Evolutionary conservation across 1,140 invertebrate genomes (phyloP).

Genomic region (Sipha flava): DNA sequence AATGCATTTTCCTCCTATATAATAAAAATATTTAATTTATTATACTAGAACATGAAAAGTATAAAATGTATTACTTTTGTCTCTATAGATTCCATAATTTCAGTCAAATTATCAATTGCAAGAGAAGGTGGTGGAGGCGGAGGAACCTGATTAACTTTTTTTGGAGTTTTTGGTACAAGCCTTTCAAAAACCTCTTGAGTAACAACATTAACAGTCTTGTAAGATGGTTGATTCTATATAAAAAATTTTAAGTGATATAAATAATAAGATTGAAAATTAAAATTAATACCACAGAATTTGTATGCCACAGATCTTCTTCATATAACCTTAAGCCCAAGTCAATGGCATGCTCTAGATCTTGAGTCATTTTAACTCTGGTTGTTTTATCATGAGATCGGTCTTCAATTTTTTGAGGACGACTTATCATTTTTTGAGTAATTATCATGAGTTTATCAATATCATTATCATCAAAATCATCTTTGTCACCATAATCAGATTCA

Average conservation of each 20-base stretch:
- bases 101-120: slow-evolving; percentile 32
- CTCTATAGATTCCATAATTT: slow-evolving; percentile 7
- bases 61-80: slow-evolving; percentile 20
- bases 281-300: slow-evolving; percentile 37
- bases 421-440: slow-evolving; percentile 69
- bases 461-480: slow-evolving; percentile 76
- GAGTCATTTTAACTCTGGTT: slow-evolving; percentile 79
- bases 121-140: slow-evolving; percentile 61
- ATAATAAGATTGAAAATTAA: not conserved
- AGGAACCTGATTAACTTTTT: slow-evolving; percentile 57
- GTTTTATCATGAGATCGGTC: slow-evolving; percentile 79
- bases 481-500: slow-evolving; percentile 61
- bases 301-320: slow-evolving; percentile 63
- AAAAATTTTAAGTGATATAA: not conserved
- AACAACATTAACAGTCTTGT: slow-evolving; percentile 84
- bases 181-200: slow-evolving; percentile 80
- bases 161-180: slow-evolving; percentile 56
- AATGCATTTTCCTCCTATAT: slow-evolving; percentile 57
- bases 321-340: slow-evolving; percentile 92
- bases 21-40: not conserved
- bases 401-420: slow-evolving; percentile 48
- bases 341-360: slow-evolving; percentile 86
- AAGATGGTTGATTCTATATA: slow-evolving; percentile 47
- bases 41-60: not conserved
- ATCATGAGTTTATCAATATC: slow-evolving; percentile 93